These are phyloP conservation scores for Rhynchonycteris naso DNA, from an alignment of 2,797 vertebrate species.

Conservation along the genomic window DNA sequence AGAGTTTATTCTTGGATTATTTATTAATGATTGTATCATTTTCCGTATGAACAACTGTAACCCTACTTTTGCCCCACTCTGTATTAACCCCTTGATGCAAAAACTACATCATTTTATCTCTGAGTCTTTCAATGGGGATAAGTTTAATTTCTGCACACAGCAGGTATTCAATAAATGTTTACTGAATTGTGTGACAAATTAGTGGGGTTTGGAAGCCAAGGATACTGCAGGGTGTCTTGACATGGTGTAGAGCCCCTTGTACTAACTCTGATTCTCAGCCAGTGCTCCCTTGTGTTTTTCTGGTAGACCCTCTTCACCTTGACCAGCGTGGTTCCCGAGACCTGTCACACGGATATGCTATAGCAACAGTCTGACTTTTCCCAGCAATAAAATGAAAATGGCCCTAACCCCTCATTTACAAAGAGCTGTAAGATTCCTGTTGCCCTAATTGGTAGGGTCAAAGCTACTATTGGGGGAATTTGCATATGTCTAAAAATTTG, in stretches of 20 bases:
- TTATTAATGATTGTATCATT: no score
- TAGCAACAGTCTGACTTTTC: neutral
- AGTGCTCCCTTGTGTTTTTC: neutral
- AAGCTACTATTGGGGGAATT: neutral
- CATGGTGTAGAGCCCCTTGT: neutral
- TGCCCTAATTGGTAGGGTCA: neutral
- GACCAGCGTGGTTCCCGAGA: neutral
- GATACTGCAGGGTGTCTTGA: neutral
- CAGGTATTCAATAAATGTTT: neutral
- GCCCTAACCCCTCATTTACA: neutral
- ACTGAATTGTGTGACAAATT: neutral
- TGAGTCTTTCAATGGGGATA: neutral
- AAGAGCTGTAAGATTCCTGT: neutral
- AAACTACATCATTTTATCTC: neutral
- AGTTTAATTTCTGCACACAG: slow-evolving; percentile 39
- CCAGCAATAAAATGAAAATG: neutral
- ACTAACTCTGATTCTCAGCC: neutral
- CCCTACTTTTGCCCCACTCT: neutral
- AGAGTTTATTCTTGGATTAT: no score
- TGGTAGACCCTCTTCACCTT: neutral
- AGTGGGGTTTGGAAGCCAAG: neutral
- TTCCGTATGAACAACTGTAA: neutral
- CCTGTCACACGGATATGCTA: neutral
- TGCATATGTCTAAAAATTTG: neutral
- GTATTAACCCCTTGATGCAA: neutral